These are phyloP conservation scores for Zonitis immaculata DNA, from an alignment of 2,888 invertebrate species.

Conservation along the genomic window DNA sequence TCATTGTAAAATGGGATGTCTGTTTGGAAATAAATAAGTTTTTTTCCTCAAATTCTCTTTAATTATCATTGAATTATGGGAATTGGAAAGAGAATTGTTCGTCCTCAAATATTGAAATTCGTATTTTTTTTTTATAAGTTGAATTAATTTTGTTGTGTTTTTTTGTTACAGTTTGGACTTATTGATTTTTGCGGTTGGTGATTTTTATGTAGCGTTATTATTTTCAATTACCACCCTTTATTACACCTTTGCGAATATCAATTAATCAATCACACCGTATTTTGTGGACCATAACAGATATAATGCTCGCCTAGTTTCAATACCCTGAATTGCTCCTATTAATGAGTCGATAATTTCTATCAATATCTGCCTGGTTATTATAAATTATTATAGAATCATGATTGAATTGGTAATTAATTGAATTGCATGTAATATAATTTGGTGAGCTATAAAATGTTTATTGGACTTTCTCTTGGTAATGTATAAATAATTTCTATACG, in stretches of 20 bases:
- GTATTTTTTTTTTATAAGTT: no score
- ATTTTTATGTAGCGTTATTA: background rate
- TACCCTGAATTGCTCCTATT: background rate
- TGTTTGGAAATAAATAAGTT: background rate
- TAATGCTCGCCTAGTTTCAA: background rate
- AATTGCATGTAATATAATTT: no score
- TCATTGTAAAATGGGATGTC: no score
- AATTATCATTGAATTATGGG: background rate
- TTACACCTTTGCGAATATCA: background rate
- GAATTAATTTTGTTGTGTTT: no score
- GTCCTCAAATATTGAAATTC: background rate
- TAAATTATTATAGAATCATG: background rate
- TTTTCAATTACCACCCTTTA: background rate
- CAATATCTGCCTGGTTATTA: background rate
- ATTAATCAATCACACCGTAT: conserved; percentile 7
- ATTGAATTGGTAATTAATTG: background rate
- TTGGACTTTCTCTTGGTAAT: no score
- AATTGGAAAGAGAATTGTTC: background rate
- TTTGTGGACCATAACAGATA: conserved; percentile 4
- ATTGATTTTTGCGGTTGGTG: background rate
- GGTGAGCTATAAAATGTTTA: no score
- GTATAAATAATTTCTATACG: no score
- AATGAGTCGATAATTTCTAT: background rate
- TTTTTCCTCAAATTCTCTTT: background rate
- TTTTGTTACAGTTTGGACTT: background rate